These are phyloP conservation scores for Eurytoma adleriae DNA, from an alignment of 2,888 invertebrate species.

Conservation along the genomic window DNA sequence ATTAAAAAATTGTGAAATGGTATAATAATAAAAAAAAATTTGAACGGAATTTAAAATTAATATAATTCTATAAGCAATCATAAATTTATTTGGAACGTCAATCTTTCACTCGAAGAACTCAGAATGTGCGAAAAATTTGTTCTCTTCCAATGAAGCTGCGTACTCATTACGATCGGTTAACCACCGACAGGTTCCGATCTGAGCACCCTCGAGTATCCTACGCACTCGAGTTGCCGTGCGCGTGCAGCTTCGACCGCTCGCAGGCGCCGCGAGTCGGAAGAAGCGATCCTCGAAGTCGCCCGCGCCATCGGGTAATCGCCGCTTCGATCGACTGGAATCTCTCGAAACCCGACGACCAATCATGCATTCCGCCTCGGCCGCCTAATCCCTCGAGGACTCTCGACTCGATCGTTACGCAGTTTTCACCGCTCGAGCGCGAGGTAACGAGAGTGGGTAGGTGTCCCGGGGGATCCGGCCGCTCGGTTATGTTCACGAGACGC, in stretches of 20 bases:
- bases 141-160: too few relatives aligned
- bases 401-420: conserved; percentile 37
- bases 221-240: conserved; percentile 1
- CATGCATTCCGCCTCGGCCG: conserved; percentile 64
- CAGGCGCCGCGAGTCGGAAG: conserved; percentile 42
- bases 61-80: too few relatives aligned
- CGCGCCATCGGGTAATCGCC: not conserved
- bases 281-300: not conserved
- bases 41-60: too few relatives aligned
- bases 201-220: too few relatives aligned
- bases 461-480: not conserved
- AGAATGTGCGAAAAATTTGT: too few relatives aligned
- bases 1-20: too few relatives aligned
- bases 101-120: too few relatives aligned
- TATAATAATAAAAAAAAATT: too few relatives aligned
- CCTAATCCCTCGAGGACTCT: conserved; percentile 72
- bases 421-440: not conserved
- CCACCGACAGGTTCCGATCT: too few relatives aligned
- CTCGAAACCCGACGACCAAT: conserved; percentile 64
- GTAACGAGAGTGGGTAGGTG: not conserved
- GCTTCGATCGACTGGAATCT: conserved; percentile 40
- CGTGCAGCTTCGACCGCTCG: not conserved
- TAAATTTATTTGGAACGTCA: too few relatives aligned
- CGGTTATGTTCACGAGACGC: conserved; percentile 18
- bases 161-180: too few relatives aligned